These are phyloP conservation scores for Thumatha senex DNA, from an alignment of 2,888 invertebrate genomes.

Conservation along the genomic window DNA sequence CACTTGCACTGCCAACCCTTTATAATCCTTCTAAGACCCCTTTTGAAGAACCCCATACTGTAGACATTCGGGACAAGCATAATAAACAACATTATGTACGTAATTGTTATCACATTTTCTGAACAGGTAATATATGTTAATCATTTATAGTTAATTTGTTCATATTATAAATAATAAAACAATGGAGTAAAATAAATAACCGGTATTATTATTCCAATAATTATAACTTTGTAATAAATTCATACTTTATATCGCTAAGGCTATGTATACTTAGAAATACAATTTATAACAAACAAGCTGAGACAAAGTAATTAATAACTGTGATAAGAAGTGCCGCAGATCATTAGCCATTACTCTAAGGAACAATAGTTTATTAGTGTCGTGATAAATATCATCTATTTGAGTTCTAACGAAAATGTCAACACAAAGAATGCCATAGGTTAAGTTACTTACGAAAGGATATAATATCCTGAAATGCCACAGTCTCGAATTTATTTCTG, in stretches of 20 bases:
- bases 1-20: too few species aligned
- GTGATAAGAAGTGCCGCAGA: constrained; percentile 25
- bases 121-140: too few species aligned
- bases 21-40: too few species aligned
- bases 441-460: constrained; percentile 89
- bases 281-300: constrained; percentile 20
- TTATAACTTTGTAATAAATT: not conserved
- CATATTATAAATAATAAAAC: too few species aligned
- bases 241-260: not conserved
- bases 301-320: constrained; percentile 14
- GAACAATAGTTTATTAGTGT: constrained; percentile 40
- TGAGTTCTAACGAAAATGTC: constrained; percentile 31
- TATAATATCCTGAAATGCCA: constrained; percentile 91
- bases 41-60: too few species aligned
- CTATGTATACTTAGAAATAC: constrained; percentile 1
- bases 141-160: too few species aligned
- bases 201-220: too few species aligned
- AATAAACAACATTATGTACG: too few species aligned
- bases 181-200: too few species aligned
- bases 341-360: constrained; percentile 18
- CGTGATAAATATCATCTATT: constrained; percentile 35
- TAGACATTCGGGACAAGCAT: too few species aligned
- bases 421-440: constrained; percentile 53
- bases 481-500: constrained; percentile 89
- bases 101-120: too few species aligned